These are phyloP conservation scores for Frieseomelitta varia DNA, from an alignment of 1,140 invertebrate species.

Conservation along the genomic window DNA sequence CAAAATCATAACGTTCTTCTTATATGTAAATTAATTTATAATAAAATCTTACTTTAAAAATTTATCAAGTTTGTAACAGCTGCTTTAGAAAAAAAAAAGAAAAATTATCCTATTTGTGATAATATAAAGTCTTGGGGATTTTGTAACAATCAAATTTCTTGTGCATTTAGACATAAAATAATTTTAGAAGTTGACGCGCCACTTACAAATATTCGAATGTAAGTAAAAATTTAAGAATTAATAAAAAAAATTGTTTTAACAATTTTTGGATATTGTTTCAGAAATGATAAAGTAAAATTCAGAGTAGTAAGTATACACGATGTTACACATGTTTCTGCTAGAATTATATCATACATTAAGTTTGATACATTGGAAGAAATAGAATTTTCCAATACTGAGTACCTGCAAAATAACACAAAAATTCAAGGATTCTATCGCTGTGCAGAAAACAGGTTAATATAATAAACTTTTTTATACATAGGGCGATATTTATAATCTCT, in stretches of 20 bases:
- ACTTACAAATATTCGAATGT: conserved; percentile 68
- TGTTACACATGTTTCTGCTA: conserved; percentile 75
- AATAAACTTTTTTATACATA: background rate
- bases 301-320: conserved; percentile 70
- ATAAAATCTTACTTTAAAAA: conserved; percentile 25
- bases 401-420: conserved; percentile 53
- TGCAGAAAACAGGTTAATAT: conserved; percentile 65
- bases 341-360: conserved; percentile 68
- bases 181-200: conserved; percentile 71
- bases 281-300: conserved; percentile 73
- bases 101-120: conserved; percentile 72
- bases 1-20: background rate
- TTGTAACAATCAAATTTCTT: conserved; percentile 70
- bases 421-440: conserved; percentile 69
- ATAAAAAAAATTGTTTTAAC: conserved; percentile 14
- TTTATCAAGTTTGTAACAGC: conserved; percentile 65
- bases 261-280: conserved; percentile 49
- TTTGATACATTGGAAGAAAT: conserved; percentile 27
- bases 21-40: background rate
- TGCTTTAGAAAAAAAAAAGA: conserved; percentile 71
- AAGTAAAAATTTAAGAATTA: conserved; percentile 22
- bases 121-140: conserved; percentile 75
- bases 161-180: conserved; percentile 73
- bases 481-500: background rate
- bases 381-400: conserved; percentile 59